These are phyloP conservation scores for Drosophila rufa DNA, from an alignment of 1,140 invertebrate genomes.

Conservation along the genomic window DNA sequence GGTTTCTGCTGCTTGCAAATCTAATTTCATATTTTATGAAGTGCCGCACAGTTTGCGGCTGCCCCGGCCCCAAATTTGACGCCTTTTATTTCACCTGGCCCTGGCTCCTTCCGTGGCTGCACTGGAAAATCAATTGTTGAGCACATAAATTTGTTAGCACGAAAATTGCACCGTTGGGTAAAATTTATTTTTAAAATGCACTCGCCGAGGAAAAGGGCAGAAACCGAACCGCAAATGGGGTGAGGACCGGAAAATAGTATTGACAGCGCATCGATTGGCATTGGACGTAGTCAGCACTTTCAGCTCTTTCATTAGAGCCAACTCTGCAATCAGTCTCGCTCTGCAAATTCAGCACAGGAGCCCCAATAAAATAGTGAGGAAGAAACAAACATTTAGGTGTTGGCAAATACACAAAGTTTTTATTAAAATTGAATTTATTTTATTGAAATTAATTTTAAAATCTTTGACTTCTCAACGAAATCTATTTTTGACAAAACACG, in stretches of 20 bases:
- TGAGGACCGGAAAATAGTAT: constrained; percentile 49
- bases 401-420: not conserved
- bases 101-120: constrained; percentile 55
- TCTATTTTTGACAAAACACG: too few relatives aligned
- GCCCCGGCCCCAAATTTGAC: constrained; percentile 31
- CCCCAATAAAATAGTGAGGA: not conserved
- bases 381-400: not conserved
- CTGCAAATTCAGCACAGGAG: not conserved
- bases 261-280: constrained; percentile 42
- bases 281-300: constrained; percentile 25
- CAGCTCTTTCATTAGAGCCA: constrained; percentile 33
- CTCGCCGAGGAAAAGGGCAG: constrained; percentile 13
- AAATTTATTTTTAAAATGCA: constrained; percentile 81
- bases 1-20: constrained; percentile 66
- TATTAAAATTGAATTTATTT: not conserved
- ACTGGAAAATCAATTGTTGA: constrained; percentile 80
- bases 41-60: constrained; percentile 51
- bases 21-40: constrained; percentile 83
- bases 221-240: constrained; percentile 36
- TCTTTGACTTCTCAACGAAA: not conserved
- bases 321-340: constrained; percentile 1
- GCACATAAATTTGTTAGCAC: constrained; percentile 80
- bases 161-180: constrained; percentile 78
- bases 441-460: not conserved
- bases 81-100: constrained; percentile 68